Conservation (phyloP, 2,888 invertebrate species). For the Orchestes rusci region DNA sequence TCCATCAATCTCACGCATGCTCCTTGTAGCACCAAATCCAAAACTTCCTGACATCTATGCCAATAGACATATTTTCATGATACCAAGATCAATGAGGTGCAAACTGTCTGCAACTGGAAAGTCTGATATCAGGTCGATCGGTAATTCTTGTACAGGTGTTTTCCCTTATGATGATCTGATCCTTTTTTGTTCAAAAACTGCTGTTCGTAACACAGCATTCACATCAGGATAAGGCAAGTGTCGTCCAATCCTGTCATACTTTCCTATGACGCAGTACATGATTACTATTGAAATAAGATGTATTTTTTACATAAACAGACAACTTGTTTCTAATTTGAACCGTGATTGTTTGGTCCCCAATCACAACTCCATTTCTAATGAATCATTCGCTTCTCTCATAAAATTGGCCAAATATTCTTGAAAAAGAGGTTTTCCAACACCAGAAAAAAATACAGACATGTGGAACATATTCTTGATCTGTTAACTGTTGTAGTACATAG, state of each 20-base stretch:
- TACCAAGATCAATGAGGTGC: conserved; percentile 28
- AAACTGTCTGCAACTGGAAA: conserved; percentile 27
- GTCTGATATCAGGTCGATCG: conserved; percentile 29
- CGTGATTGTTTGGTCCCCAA: no score
- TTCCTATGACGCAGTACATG: conserved; percentile 24
- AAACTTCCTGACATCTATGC: conserved; percentile 25
- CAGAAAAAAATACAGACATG: no score
- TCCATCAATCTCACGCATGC: no score
- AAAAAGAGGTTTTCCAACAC: no score
- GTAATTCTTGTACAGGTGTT: conserved; percentile 24
- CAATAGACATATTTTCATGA: conserved; percentile 23
- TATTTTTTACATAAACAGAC: no score
- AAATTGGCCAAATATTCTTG: no score
- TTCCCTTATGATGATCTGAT: conserved; percentile 28
- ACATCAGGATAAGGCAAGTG: conserved; percentile 25
- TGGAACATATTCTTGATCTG: no score
- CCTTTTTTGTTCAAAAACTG: conserved; percentile 24
- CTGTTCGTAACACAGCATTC: conserved; percentile 20
- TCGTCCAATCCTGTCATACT: conserved; percentile 23
- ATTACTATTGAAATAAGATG: no score
- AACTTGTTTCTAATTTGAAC: no score
- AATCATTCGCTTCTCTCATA: no score
- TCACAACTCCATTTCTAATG: no score
- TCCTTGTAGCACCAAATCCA: conserved; percentile 22
- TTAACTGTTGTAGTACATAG: no score